A percentile compares a stretch with the other conserved stretches of the same genome.
Conservation (phyloP, 2,113 vertebrate species). For the Desmodus rotundus region DNA sequence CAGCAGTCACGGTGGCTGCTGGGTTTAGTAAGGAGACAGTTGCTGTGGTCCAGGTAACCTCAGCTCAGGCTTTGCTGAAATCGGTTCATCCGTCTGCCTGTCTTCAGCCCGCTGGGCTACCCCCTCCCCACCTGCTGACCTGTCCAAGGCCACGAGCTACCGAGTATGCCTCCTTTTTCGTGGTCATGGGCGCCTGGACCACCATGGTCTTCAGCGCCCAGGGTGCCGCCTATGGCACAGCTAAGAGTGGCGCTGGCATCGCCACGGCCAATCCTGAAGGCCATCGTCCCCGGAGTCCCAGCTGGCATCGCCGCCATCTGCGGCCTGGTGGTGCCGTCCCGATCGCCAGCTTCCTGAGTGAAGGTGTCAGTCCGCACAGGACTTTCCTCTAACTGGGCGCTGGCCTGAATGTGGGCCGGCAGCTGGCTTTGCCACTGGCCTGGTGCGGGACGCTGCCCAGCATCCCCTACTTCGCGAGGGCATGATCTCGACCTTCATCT, state of each 20-base stretch:
- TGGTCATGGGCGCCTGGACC: constrained; percentile 91
- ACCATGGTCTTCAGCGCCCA: constrained; percentile 96
- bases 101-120: too few relatives aligned
- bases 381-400: constrained; percentile 96
- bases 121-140: too few relatives aligned
- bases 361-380: constrained; percentile 88
- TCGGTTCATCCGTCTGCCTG: not conserved
- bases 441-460: constrained; percentile 95
- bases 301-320: constrained; percentile 98
- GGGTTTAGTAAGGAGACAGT: not conserved
- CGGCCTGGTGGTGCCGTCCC: constrained; percentile 96
- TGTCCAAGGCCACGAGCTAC: constrained; percentile 35
- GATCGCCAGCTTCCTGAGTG: constrained; percentile 90
- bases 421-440: constrained; percentile 95
- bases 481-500: constrained; percentile 98
- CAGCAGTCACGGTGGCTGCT: not conserved
- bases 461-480: constrained; percentile 96
- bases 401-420: constrained; percentile 92
- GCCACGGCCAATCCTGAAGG: constrained; percentile 98
- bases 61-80: not conserved
- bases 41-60: not conserved
- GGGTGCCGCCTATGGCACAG: constrained; percentile 96
- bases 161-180: constrained; percentile 93
- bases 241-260: constrained; percentile 97
- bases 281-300: constrained; percentile 98